Evolutionary conservation across 1,140 invertebrate genomes (phyloP), one percentile per base, ranked within the genome.

Genomic region (Hyles euphorbiae): DNA sequence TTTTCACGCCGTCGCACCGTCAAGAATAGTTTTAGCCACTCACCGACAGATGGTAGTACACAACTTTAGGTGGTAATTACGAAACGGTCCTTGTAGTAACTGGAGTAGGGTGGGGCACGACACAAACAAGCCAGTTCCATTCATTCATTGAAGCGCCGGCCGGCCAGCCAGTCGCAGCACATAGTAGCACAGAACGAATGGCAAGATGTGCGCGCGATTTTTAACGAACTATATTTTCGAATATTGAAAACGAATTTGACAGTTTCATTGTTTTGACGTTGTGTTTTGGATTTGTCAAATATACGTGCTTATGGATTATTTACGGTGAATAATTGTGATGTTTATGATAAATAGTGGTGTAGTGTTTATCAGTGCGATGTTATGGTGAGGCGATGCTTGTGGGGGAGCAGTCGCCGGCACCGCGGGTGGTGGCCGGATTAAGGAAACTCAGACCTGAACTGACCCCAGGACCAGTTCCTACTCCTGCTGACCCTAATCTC

Each of bases 381-480:
- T 78, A 74, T 83, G 72, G 67, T 80, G 76, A 80, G 75, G 81
- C 69, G 68, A 88, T 88, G 85, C 82, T 88, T 68, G 81, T 88
- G 72, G 82, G 85, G 34, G 85, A 88, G 69, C 85, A 83, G 64
- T 83, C 85, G 57, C 83, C 83, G 81, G 85, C 85, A 65, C 85
- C 85, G 60, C 81, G 85, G 53, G 85, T 88, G 85, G 85, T 88
- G 78, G 85, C 83, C 78, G 85, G 85, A 60, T 70, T 88, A 62
- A 78, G 82, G 65, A 88, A 88, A 72, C 78, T 88, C 52, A 76
- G 80, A 45, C 85, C 85, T 36, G 83, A 88, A 65, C 60, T 88
- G 51, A 87, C 85, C 51, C 85, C 85, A 53, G 85, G 79, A 65
- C 85, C 85, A 54, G 66, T 84, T 33, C 82, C 81, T 43, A 80